Conservation (phyloP, 2,113 vertebrate species). For the Nothocercus nigrocapillus region DNA sequence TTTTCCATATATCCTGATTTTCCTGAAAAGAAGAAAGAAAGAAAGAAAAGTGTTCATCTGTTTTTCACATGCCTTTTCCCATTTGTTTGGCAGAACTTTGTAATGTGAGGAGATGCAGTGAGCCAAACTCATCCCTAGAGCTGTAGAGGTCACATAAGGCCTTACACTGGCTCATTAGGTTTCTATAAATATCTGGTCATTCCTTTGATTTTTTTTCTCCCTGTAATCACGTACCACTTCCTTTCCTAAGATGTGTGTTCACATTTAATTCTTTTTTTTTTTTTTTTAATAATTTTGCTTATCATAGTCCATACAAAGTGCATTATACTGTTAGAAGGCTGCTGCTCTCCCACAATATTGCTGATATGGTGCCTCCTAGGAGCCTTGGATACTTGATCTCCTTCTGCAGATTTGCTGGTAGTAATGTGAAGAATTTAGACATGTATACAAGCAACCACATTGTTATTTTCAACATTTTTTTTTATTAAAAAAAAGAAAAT, state of each 20-base stretch:
- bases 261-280: background rate
- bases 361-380: background rate
- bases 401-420: background rate
- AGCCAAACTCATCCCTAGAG: constrained; percentile 21
- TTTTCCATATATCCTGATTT: constrained; percentile 64
- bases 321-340: background rate
- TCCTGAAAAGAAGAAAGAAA: constrained; percentile 58
- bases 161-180: background rate
- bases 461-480: background rate
- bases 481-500: background rate
- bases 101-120: constrained; percentile 1
- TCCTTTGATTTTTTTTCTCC: background rate
- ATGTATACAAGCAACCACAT: background rate
- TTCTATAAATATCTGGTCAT: constrained; percentile 11
- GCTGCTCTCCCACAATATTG: background rate
- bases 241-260: background rate
- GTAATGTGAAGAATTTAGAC: background rate
- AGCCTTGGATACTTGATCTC: background rate
- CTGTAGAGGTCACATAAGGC: constrained; percentile 36
- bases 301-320: background rate
- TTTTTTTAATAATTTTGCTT: background rate
- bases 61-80: constrained; percentile 41
- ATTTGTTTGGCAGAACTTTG: constrained; percentile 19
- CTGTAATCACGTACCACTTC: background rate
- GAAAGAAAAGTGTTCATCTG: constrained; percentile 27